Percentiles rank a stretch among this genome's conserved stretches.
Evolutionary conservation across 2,113 vertebrate species (phyloP).

Genomic region (Mesocricetus auratus): DNA sequence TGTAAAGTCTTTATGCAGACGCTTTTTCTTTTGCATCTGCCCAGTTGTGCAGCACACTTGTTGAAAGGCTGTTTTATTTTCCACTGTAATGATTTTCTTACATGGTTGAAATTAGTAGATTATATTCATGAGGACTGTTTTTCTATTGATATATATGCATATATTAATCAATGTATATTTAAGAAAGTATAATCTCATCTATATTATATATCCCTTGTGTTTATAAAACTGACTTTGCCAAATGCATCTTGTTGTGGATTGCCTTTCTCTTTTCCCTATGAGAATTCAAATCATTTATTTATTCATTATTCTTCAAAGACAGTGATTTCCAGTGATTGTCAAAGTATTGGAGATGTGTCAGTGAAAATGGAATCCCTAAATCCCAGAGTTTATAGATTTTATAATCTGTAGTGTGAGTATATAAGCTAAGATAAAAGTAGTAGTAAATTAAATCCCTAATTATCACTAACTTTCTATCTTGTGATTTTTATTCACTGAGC

Average conservation of each 20-base stretch:
- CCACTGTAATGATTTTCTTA: neutral
- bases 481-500: neutral
- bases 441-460: neutral
- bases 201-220: neutral
- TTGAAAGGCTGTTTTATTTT: neutral
- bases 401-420: neutral
- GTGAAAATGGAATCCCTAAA: neutral
- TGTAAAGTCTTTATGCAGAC: neutral
- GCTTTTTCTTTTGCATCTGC: neutral
- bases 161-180: neutral
- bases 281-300: neutral
- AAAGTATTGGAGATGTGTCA: neutral
- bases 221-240: slow-evolving; percentile 14
- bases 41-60: neutral
- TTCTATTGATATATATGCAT: neutral
- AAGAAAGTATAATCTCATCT: neutral
- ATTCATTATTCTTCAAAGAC: slow-evolving; percentile 12
- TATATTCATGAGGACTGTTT: neutral
- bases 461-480: slow-evolving; percentile 4
- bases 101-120: neutral
- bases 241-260: neutral
- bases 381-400: neutral
- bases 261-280: neutral
- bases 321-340: neutral
- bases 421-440: neutral